Base-by-base conservation (phyloP, 2,113 vertebrate species). In the Holacanthus passer region DNA sequence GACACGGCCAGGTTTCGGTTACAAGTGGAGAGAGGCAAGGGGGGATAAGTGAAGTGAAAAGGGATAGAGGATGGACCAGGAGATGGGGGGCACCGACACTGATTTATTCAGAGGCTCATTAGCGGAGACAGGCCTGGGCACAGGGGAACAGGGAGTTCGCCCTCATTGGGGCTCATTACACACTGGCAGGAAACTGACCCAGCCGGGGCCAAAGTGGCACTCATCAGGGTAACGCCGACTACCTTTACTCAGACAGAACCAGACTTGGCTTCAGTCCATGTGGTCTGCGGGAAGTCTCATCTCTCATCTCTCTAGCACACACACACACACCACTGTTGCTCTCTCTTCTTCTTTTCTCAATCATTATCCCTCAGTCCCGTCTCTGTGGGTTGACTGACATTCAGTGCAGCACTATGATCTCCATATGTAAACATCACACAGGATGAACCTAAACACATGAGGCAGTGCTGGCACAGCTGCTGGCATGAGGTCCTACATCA, bases 31-130 rank as follows among this genome's bases (percentile, higher is more conserved):
- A 78, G 59, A 87, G 72, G 77, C 41, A 43, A 31, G 20, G 80
- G 43, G 77, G 73, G 56, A 64, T 53, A 73, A 73, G 72, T 56
- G 71, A 82, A 81, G 48, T 77, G 60, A 73, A 87, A 81, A 60
- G 56, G 65, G 78, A 75, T 47, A 58, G 81, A 83, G 79, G 69
- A 56, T 62, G 72, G 69, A 83, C 77, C 87, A 78, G 62, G 71
- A 81, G 53, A 82, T 90, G 35, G 69, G 73, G 78, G 73, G 67
- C 52, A 80, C 77, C 83, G 86, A 84, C 84, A 85, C 77, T 89
- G 93, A 94, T 93, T 92, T 89, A 94, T 94, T 93, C 94, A 91
- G 89, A 79, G 84, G 88, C 94, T 95, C 91, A 94, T 95, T 95
- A 94, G 90, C 31, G 64, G 82, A 93, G 93, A 93, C 90, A 93